Conservation (phyloP, 2,888 invertebrate genomes). For the Exocentrus adspersus region DNA sequence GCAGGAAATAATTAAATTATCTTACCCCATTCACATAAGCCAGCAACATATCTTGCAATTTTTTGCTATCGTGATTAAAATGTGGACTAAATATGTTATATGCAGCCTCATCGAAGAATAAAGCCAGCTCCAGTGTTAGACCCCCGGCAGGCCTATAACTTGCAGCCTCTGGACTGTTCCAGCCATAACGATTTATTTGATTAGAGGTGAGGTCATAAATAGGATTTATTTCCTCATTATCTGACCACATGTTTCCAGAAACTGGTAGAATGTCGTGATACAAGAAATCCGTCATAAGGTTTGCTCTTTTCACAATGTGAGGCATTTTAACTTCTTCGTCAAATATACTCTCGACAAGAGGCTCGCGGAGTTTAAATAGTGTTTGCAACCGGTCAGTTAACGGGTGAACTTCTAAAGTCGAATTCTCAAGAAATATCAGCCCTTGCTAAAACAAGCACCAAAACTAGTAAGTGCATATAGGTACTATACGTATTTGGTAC, state of each 20-base stretch:
- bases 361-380: slow-evolving; percentile 60
- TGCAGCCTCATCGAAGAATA: slow-evolving; percentile 80
- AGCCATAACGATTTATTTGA: background rate
- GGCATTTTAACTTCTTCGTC: slow-evolving; percentile 58
- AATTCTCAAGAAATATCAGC: slow-evolving; percentile 73
- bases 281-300: slow-evolving; percentile 62
- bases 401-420: slow-evolving; percentile 77
- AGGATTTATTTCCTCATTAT: slow-evolving; percentile 36
- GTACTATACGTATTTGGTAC: too few relatives aligned
- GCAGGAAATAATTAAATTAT: too few relatives aligned
- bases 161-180: slow-evolving; percentile 27
- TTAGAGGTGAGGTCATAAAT: background rate
- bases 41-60: slow-evolving; percentile 78
- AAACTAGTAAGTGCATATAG: too few relatives aligned
- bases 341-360: slow-evolving; percentile 48
- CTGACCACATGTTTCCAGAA: slow-evolving; percentile 38
- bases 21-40: slow-evolving; percentile 81
- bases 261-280: slow-evolving; percentile 59
- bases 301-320: slow-evolving; percentile 70
- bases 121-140: slow-evolving; percentile 75
- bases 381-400: slow-evolving; percentile 63
- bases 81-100: slow-evolving; percentile 77
- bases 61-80: slow-evolving; percentile 72
- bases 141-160: slow-evolving; percentile 34
- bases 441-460: slow-evolving; percentile 69